Percentiles rank a stretch among this genome's conserved stretches.
Conservation (phyloP, 2,888 invertebrate genomes). For the Lomographa bimaculata region DNA sequence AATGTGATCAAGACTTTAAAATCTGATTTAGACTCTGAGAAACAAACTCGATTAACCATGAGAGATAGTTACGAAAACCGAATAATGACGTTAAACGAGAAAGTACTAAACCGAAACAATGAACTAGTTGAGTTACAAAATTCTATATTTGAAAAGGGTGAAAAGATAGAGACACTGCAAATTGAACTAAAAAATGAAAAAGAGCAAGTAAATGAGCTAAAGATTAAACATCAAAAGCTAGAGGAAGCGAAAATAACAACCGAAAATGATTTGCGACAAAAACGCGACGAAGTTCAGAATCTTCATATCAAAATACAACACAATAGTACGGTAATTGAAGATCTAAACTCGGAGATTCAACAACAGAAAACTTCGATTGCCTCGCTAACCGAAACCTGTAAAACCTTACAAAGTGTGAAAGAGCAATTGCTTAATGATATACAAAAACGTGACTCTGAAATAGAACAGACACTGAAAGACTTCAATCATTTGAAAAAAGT, state of each 20-base stretch:
- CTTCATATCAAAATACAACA: constrained; percentile 45
- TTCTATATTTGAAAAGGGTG: constrained; percentile 59
- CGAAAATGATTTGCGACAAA: constrained; percentile 45
- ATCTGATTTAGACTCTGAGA: constrained; percentile 57
- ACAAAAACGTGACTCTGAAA: constrained; percentile 41
- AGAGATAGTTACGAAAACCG: constrained; percentile 63
- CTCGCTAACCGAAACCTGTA: constrained; percentile 43
- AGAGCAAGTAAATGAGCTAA: constrained; percentile 43
- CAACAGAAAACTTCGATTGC: constrained; percentile 40
- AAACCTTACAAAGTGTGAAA: constrained; percentile 45
- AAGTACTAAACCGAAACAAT: constrained; percentile 67
- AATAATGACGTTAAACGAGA: constrained; percentile 68
- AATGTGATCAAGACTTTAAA: constrained; percentile 52
- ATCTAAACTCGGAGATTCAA: constrained; percentile 48
- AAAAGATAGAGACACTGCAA: constrained; percentile 59
- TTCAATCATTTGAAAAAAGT: constrained; percentile 45
- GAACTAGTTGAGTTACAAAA: constrained; percentile 70
- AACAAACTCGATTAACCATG: constrained; percentile 51
- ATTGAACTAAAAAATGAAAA: constrained; percentile 56
- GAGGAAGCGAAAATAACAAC: constrained; percentile 30
- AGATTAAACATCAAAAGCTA: constrained; percentile 47
- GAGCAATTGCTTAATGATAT: constrained; percentile 46
- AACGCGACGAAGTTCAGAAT: constrained; percentile 45
- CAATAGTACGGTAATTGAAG: constrained; percentile 40
- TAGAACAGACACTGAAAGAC: constrained; percentile 47